Evolutionary conservation across 2,113 vertebrate species (phyloP).

Genomic region (human (Homo sapiens)): DNA sequence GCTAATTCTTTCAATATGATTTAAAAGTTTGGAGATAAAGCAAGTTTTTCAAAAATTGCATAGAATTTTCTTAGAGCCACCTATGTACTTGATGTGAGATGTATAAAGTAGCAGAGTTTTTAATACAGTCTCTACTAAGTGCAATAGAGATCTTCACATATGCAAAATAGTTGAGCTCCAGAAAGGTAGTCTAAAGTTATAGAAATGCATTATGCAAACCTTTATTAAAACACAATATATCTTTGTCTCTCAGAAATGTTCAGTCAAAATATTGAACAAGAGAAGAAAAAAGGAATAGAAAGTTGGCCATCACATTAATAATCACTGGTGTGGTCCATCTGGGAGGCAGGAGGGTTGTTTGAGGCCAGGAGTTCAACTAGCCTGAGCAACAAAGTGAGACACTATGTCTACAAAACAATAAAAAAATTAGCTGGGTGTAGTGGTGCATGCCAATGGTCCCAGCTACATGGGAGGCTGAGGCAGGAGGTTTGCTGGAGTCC

Average conservation of each 20-base stretch:
- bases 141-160: too few species aligned
- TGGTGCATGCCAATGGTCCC: not conserved
- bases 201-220: too few species aligned
- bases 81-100: not conserved
- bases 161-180: not conserved
- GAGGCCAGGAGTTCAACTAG: not conserved
- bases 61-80: constrained; percentile 11
- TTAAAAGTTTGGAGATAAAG: not conserved
- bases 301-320: not conserved
- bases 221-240: too few species aligned
- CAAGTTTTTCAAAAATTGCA: constrained; percentile 24
- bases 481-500: not conserved
- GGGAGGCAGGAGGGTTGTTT: not conserved
- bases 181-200: not conserved
- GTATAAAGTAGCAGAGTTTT: too few species aligned
- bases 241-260: not conserved
- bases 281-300: not conserved
- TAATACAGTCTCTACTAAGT: too few species aligned
- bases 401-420: not conserved
- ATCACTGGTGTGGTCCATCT: not conserved
- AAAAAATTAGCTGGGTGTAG: not conserved
- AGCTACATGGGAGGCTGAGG: not conserved
- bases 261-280: not conserved
- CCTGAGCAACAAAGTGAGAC: not conserved
- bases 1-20: constrained; percentile 62